Conservation (phyloP, 2,888 invertebrate species). For the Mellilla xanthometata region DNA sequence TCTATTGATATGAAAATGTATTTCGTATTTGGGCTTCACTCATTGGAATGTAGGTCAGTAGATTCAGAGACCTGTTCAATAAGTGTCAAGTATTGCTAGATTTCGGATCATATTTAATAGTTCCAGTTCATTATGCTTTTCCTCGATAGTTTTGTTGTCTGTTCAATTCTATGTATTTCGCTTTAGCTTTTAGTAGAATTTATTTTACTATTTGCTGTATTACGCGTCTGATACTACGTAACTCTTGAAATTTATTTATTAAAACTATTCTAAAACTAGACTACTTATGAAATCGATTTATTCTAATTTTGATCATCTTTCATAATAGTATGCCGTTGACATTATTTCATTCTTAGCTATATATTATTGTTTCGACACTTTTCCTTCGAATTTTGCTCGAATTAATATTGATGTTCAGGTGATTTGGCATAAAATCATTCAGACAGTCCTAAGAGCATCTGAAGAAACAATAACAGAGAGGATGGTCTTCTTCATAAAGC, state of each 20-base stretch:
- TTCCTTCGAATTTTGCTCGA: constrained; percentile 1
- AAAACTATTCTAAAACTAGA: no score
- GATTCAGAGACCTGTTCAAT: constrained; percentile 3
- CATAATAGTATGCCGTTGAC: no score
- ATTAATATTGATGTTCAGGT: not conserved
- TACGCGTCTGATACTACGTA: no score
- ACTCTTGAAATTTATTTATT: no score
- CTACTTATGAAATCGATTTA: not conserved
- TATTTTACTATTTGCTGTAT: no score
- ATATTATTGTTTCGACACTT: not conserved
- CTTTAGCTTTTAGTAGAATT: no score
- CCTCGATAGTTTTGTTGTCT: not conserved
- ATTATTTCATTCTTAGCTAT: no score
- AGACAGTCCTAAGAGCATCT: no score
- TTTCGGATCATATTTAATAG: constrained; percentile 5
- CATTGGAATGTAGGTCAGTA: constrained; percentile 7
- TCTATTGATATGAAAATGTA: not conserved
- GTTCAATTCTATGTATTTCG: no score
- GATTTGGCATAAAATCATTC: no score
- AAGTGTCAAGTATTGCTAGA: constrained; percentile 4
- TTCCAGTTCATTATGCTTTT: constrained; percentile 4
- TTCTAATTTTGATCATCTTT: not conserved
- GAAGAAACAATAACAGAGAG: no score
- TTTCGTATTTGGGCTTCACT: not conserved
- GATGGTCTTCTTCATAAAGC: no score